Base-by-base conservation (phyloP, 2,888 invertebrate species). In the Nomada flava region DNA sequence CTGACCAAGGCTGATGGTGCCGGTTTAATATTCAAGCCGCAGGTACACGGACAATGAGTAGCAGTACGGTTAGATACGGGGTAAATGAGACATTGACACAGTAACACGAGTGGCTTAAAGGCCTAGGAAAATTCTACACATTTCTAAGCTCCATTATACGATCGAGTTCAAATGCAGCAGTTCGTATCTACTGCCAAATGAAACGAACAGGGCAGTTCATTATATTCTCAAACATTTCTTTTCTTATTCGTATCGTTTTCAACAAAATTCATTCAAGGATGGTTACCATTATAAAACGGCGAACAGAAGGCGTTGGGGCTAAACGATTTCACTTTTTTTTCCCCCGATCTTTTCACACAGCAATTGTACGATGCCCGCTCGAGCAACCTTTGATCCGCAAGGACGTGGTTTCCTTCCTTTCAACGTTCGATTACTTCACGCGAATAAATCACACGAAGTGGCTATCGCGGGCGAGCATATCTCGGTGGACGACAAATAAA, bases 391-490 rank as follows among this genome's bases (percentile, higher is more conserved):
- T 64, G 59, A 63, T 73, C 65, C 53, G 26, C 73, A 69, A 81
- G 79, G 71, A 72, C 80, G 62, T 23, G 63, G 68, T 81, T 73
- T 70, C 52, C 69, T 80, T 59, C 79, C 79, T 64, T 69, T 79
- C 72, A 36, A 67, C 73, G 67, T 18, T 2, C 55, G 53, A 68
- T 68, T 52, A 78, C 50, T 68, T 53, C 55, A 53, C 71, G 64
- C 64, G 64, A 79, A 74, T 79, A 72, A 79, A 77, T 80, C 79
- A 47, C 78, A 44, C 60, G 64, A 65, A 60, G 26, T 53, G 64
- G 29, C 64, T 50, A 52, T 57, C 64, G 57, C 70, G 50, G 44
- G 26, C 50, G 47, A 79, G 64, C 63, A 65, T 64, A 76, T 77
- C 60, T 53, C 52, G 36, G 15, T 11, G 50, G 64, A 64, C 64